Percentiles rank a stretch among this genome's conserved stretches.
These are phyloP conservation scores for Palythoa heliodiscus DNA, from an alignment of 92 coral and sea anemone genomes.

Conservation along the genomic window DNA sequence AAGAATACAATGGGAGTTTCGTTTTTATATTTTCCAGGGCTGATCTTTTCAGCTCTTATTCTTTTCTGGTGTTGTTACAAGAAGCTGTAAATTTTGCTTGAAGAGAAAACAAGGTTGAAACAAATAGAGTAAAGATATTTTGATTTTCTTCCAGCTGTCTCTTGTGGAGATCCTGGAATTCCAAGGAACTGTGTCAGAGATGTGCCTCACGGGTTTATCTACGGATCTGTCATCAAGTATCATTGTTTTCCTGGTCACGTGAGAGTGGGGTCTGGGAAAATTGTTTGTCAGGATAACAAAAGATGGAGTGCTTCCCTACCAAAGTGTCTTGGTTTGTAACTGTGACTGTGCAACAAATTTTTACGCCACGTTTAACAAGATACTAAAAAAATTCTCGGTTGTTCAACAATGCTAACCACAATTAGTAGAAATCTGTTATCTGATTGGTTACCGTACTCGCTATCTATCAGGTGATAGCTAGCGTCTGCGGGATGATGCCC, in stretches of 20 bases:
- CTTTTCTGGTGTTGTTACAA: no score
- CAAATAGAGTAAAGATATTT: not conserved
- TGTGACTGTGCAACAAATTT: not conserved
- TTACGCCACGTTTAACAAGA: not conserved
- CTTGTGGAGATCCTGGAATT: conserved; percentile 18
- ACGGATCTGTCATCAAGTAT: not conserved
- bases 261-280: not conserved
- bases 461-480: no score
- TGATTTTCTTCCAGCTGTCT: conserved; percentile 13
- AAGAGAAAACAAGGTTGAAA: not conserved
- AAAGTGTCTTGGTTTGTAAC: conserved; percentile 15
- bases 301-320: conserved; percentile 7
- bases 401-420: no score
- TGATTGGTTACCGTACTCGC: no score
- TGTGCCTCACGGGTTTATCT: conserved; percentile 3
- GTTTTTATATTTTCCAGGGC: no score
- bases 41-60: no score
- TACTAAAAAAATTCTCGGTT: no score
- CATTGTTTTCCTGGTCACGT: conserved; percentile 15
- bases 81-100: no score
- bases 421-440: no score
- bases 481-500: no score
- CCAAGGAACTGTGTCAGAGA: conserved; percentile 10
- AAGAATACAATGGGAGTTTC: no score
- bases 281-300: conserved; percentile 24